Base-by-base conservation (phyloP, 1,140 invertebrate species). In the Drosophila ficusphila region DNA sequence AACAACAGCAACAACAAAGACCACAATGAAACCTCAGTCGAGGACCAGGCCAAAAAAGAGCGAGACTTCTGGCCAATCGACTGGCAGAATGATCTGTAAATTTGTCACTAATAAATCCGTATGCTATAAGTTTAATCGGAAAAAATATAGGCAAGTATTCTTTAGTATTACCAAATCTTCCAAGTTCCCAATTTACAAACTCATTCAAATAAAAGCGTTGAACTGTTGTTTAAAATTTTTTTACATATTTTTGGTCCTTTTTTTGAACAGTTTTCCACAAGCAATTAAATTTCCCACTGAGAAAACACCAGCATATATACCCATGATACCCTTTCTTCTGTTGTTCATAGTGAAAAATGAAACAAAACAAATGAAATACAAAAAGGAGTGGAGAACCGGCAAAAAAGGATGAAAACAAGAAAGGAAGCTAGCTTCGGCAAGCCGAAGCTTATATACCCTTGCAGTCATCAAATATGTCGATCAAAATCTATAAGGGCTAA, bases 1-100 rank as follows among this genome's bases (percentile, higher is more conserved):
- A 75, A 29, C 31, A 21, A 69, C 51, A 54, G 34, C 62, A 75
- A 29, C 31, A 21, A 36, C 48, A 58, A 49, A 38, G 49, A 44
- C 14, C 42, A 48, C 42, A 58, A 58, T 58, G 54, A 51, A 67
- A 67, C 62, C 62, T 67, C 62, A 67, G 62, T 52, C 60, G 62
- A 41, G 44, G 62, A 47, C 19, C 62, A 41, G 62, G 62, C 25
- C 25, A 21, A 21, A 29, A 65, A 39, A 33, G n/a, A 36, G 6
- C 19, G 23, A 3, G 2, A 8, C 0, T 6, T 4, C 2, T 0
- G 8, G 7, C 5, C 5, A 25, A 18, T 41, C 58, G 16, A 31
- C 42, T 11, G 14, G 16, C 1, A 18, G 7, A 21, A 39, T 65
- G 12, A 16, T 34, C 62, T 31, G 8, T 31, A 31, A n/a, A 39